Conservation (phyloP, 2,888 invertebrate genomes). For the Poecilobothrus nobilitatus region DNA sequence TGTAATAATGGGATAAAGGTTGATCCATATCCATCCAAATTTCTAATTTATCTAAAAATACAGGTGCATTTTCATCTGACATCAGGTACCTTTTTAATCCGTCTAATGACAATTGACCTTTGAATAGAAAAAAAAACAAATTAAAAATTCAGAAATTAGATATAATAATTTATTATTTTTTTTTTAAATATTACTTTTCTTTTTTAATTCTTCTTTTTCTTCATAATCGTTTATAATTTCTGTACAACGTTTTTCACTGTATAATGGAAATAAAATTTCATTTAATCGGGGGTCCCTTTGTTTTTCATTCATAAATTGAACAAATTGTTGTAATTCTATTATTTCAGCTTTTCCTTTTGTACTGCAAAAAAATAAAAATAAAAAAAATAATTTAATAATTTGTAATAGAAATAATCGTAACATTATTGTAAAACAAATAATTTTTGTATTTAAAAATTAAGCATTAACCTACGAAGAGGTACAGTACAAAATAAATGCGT, state of each 20-base stretch:
- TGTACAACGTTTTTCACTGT: conserved; percentile 84
- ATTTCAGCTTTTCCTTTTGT: conserved; percentile 84
- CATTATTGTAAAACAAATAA: not conserved
- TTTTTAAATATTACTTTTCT: conserved; percentile 30
- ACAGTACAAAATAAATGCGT: too few relatives aligned
- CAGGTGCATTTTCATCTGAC: conserved; percentile 99
- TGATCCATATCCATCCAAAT: conserved; percentile 99
- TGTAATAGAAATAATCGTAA: not conserved
- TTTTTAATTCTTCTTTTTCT: conserved; percentile 57
- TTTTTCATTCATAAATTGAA: conserved; percentile 91
- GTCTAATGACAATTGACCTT: conserved; percentile 81
- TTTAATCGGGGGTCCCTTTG: conserved; percentile 97
- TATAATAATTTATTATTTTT: not conserved
- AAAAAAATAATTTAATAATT: conserved; percentile 19
- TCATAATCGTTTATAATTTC: conserved; percentile 94
- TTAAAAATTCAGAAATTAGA: conserved; percentile 9
- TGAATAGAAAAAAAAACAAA: conserved; percentile 27
- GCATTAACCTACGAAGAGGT: too few relatives aligned
- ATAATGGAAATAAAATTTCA: conserved; percentile 96
- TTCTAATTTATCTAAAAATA: conserved; percentile 95
- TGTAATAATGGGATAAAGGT: conserved; percentile 95
- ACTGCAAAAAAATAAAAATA: conserved; percentile 46
- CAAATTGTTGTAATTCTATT: conserved; percentile 77
- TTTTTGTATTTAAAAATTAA: too few relatives aligned
- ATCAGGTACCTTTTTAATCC: conserved; percentile 96